phyloP scores from a whole-genome alignment of 1,140 invertebrate genomes.

The Penaeus japonicus region DNA sequence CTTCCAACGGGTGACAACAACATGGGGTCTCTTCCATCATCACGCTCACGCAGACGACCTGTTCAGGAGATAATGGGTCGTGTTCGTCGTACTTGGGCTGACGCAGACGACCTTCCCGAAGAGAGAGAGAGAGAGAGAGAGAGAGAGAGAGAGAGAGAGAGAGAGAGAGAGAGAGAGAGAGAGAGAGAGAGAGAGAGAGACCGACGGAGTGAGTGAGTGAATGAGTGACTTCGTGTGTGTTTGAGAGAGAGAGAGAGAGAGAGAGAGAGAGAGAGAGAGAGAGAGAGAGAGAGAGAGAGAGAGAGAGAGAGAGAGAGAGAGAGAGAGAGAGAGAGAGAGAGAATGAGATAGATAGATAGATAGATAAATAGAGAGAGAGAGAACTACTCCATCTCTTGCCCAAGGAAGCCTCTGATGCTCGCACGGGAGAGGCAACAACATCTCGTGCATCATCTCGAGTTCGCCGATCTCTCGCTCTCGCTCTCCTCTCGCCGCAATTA shows the following conservation, averaged over 20 bases:
- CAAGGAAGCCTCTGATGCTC: not conserved
- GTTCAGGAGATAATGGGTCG: too few species aligned
- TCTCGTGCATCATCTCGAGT: not conserved
- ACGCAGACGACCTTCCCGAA: too few species aligned
- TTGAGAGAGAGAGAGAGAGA: conserved; percentile 2
- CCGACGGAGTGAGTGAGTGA: not conserved
- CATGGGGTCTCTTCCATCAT: too few species aligned
- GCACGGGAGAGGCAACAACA: not conserved
- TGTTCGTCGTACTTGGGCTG: too few species aligned
- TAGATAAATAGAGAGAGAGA: not conserved
- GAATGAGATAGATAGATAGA: not conserved
- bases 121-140: not conserved
- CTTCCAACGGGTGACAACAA: too few species aligned
- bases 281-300: not conserved
- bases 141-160: conserved; percentile 4
- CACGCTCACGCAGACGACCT: too few species aligned
- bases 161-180: not conserved
- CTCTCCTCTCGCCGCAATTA: not conserved
- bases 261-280: conserved; percentile 2
- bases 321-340: not conserved
- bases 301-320: not conserved
- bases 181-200: not conserved
- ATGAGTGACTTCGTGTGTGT: not conserved
- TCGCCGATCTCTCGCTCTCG: not conserved
- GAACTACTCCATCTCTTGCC: not conserved